Base-by-base conservation (phyloP, 1,140 invertebrate genomes). In the Amphibalanus amphitrite region DNA sequence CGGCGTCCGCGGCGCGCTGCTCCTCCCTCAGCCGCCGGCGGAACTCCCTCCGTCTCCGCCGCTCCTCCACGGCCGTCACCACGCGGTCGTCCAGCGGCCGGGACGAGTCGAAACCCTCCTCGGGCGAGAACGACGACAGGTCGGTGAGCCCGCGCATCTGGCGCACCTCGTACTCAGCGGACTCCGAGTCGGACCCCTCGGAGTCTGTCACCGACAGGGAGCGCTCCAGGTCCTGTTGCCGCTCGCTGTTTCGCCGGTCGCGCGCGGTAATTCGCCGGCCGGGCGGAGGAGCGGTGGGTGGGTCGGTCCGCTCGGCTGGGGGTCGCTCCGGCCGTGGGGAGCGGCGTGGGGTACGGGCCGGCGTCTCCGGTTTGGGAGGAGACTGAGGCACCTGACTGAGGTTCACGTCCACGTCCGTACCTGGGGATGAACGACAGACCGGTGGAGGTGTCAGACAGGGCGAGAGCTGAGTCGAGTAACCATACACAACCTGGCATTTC, bases 311-410 rank as follows among this genome's bases (percentile, higher is more conserved):
- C n/a, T 26, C 69, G 47, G 26, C 33, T 4, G 69, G 38, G 26
- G 29, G 23, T 20, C 28, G 69, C 25, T 69, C 47, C 25, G 25
- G 23, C 23, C 40, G 30, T 26, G 23, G 69, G 0, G 29, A n/a
- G 30, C 4, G n/a, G n/a, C n/a, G 28, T 26, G 33, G 69, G 25
- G 26, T 26, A 13, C 65, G 33, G 26, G 67, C 64, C 8, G 29
- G 25, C 0, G 0, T 26, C 28, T 71, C 25, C 40, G 25, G 29
- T 26, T 25, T 8, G 13, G n/a, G 3, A 13, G 68, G 68, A 10
- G 15, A 64, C 15, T 69, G 29, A 77, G 75, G 33, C 76, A 77
- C 64, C 73, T 74, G 72, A 77, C 77, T 29, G 76, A 76, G 71
- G 75, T 77, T 78, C 71, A 29, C 73, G 75, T 68, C 59, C 69